phyloP scores from a whole-genome alignment of 2,888 invertebrate species.

The Melipona beecheii region DNA sequence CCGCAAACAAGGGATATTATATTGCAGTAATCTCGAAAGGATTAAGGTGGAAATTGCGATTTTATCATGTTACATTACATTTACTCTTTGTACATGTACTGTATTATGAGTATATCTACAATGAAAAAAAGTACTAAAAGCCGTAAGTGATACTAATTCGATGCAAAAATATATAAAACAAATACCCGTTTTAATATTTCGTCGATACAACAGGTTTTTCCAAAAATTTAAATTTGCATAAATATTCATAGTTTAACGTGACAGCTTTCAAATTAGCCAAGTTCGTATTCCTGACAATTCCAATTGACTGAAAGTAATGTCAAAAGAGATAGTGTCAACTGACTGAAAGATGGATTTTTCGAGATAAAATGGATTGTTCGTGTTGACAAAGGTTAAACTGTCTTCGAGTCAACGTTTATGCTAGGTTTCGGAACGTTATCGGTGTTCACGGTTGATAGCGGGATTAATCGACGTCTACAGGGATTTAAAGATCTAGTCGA shows the following conservation, averaged over 20 bases:
- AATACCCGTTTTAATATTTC: too few relatives aligned
- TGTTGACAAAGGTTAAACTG: neutral
- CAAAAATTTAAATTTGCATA: neutral
- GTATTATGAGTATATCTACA: too few relatives aligned
- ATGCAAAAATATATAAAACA: too few relatives aligned
- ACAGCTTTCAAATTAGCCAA: neutral
- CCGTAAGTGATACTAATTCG: too few relatives aligned
- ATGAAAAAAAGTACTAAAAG: too few relatives aligned
- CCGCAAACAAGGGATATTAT: too few relatives aligned
- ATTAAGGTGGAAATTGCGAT: too few relatives aligned
- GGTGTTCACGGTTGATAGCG: slow-evolving; percentile 17
- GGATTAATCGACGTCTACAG: slow-evolving; percentile 10
- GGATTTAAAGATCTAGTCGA: slow-evolving; percentile 17
- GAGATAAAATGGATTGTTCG: neutral
- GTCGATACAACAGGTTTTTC: too few relatives aligned
- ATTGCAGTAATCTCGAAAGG: too few relatives aligned
- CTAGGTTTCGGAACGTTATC: neutral
- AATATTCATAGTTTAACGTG: neutral
- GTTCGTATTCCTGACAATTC: neutral
- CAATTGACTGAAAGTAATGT: too few relatives aligned
- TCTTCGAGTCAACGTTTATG: neutral
- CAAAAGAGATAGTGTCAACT: neutral
- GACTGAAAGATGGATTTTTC: neutral
- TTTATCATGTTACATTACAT: too few relatives aligned
- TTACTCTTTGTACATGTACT: too few relatives aligned